These are phyloP conservation scores for Agrilus planipennis DNA, from an alignment of 1,140 invertebrate genomes.

Conservation along the genomic window DNA sequence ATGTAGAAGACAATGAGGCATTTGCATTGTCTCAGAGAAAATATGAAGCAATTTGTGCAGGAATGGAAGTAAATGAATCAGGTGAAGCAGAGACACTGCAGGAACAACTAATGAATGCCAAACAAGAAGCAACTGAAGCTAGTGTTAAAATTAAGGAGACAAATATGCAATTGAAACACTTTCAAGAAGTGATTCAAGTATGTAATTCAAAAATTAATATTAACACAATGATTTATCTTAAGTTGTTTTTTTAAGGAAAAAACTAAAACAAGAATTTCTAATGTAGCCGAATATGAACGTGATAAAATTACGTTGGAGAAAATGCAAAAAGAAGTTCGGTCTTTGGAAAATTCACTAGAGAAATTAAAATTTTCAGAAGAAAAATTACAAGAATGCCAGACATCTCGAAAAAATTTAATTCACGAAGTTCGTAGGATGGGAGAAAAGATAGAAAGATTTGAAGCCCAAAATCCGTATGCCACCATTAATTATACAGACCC, in stretches of 20 bases:
- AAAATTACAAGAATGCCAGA: constrained; percentile 43
- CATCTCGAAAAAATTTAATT: constrained; percentile 38
- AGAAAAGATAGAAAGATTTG: constrained; percentile 47
- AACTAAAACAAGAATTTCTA: constrained; percentile 54
- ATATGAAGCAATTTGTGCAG: constrained; percentile 73
- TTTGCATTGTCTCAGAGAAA: constrained; percentile 62
- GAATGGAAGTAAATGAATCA: constrained; percentile 65
- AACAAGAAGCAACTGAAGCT: constrained; percentile 59
- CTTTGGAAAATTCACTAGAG: constrained; percentile 34
- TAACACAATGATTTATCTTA: no score
- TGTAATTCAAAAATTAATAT: no score
- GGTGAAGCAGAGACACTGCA: constrained; percentile 76
- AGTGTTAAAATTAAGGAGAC: constrained; percentile 71
- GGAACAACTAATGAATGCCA: constrained; percentile 76
- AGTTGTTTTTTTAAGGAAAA: constrained; percentile 56
- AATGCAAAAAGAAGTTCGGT: constrained; percentile 44
- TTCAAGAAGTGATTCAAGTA: no score
- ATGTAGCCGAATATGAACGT: constrained; percentile 57
- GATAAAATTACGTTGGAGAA: constrained; percentile 53
- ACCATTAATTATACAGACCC: constrained; percentile 68
- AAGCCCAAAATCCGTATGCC: constrained; percentile 53
- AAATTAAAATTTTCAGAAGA: constrained; percentile 60
- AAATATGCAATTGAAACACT: constrained; percentile 64
- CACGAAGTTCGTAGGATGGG: constrained; percentile 40
- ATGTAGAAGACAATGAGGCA: constrained; percentile 52